Conservation (phyloP, 2,797 vertebrate genomes). For the Peromyscus melanophrys region DNA sequence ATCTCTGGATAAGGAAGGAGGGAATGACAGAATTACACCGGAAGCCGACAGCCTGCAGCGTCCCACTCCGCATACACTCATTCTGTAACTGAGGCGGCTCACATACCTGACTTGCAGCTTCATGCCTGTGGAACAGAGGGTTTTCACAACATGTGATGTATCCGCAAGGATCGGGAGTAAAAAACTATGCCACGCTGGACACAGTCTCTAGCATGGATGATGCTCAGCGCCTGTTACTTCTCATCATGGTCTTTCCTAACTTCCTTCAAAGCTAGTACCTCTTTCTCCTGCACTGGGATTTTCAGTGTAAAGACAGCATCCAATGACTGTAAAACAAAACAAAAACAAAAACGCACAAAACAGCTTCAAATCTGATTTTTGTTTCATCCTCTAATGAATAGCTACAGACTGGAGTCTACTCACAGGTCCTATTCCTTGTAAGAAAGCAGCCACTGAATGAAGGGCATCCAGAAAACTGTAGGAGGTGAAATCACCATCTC, state of each 20-base stretch:
- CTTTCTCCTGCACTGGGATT: neutral
- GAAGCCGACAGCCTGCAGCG: neutral
- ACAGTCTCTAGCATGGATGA: neutral
- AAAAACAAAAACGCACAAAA: neutral
- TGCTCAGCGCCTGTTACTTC: neutral
- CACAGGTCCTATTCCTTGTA: neutral
- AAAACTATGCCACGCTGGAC: neutral
- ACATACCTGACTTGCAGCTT: neutral
- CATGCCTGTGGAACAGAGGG: neutral
- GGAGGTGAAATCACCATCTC: neutral
- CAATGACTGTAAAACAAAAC: neutral
- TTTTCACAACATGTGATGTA: neutral
- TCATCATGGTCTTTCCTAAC: neutral
- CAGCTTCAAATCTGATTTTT: neutral
- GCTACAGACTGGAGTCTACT: neutral
- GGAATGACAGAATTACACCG: neutral
- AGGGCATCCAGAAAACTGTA: neutral
- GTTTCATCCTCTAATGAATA: slow-evolving; percentile 10
- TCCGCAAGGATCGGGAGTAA: neutral
- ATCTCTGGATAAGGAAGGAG: neutral
- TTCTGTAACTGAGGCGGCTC: neutral
- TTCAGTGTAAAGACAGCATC: neutral
- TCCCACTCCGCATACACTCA: rapidly evolving
- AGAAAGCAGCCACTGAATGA: neutral
- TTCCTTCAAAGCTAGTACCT: neutral